Evolutionary conservation across 2,113 vertebrate species (phyloP).

Genomic region (Egretta garzetta): DNA sequence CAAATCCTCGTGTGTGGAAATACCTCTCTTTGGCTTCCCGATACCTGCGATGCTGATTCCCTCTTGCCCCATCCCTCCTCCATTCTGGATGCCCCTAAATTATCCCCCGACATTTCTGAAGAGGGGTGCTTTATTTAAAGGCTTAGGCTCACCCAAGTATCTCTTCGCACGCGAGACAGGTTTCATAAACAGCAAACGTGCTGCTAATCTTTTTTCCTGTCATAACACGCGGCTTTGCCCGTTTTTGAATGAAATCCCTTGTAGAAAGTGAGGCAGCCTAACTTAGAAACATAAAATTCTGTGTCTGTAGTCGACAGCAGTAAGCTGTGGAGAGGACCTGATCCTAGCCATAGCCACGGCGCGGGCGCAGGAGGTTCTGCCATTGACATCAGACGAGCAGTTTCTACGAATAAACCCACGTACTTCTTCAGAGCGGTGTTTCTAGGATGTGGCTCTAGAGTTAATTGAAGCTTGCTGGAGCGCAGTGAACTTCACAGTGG

Average conservation of each 20-base stretch:
- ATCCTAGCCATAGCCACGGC: fast-evolving
- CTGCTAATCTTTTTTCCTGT: fast-evolving
- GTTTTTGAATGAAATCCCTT: background rate
- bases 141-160: background rate
- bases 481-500: background rate
- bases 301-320: background rate
- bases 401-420: background rate
- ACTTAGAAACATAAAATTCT: background rate
- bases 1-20: no score
- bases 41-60: fast-evolving
- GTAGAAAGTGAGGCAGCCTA: background rate
- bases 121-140: background rate
- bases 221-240: background rate
- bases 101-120: background rate
- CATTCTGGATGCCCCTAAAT: background rate
- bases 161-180: background rate
- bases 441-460: background rate
- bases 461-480: background rate
- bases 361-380: background rate
- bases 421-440: background rate
- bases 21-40: fast-evolving
- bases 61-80: background rate
- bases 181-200: background rate
- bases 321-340: background rate
- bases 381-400: fast-evolving